These are phyloP conservation scores for Habrosyne pyritoides DNA, from an alignment of 2,888 invertebrate genomes.

Conservation along the genomic window DNA sequence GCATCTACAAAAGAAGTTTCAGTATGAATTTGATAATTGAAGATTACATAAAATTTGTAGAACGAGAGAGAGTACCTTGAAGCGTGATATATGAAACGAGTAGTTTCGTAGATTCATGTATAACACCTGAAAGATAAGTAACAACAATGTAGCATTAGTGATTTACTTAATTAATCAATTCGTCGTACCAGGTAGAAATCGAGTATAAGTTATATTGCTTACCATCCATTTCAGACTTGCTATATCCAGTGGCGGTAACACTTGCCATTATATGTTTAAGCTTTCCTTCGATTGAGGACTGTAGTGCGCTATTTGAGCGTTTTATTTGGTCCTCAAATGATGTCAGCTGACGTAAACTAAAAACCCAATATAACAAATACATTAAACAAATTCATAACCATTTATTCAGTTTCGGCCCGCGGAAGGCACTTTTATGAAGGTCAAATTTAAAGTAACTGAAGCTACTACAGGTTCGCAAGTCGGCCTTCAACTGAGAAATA, in stretches of 20 bases:
- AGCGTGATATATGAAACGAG: conserved; percentile 58
- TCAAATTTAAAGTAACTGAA: too few species aligned
- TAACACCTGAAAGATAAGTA: conserved; percentile 51
- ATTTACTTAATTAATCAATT: background rate
- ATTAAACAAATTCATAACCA: too few species aligned
- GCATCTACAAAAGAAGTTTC: conserved; percentile 40
- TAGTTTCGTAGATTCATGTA: conserved; percentile 45
- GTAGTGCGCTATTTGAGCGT: conserved; percentile 39
- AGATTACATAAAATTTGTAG: background rate
- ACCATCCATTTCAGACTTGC: conserved; percentile 44
- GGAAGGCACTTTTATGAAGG: too few species aligned
- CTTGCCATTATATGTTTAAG: conserved; percentile 53
- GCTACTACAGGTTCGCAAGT: too few species aligned
- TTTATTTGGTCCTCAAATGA: conserved; percentile 55
- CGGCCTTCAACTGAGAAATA: too few species aligned
- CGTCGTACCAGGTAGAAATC: too few species aligned
- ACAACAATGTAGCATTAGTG: background rate
- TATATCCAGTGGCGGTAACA: conserved; percentile 43
- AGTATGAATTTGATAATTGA: background rate
- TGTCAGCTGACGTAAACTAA: conserved; percentile 59
- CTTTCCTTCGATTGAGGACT: conserved; percentile 39
- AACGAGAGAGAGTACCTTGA: conserved; percentile 46
- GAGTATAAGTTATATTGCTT: too few species aligned
- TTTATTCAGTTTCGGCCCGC: too few species aligned
- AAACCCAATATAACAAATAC: conserved; percentile 15